Evolutionary conservation across 1,140 invertebrate species (phyloP), one percentile per base, ranked within the genome.

Genomic region (Drosophila tropicalis): DNA sequence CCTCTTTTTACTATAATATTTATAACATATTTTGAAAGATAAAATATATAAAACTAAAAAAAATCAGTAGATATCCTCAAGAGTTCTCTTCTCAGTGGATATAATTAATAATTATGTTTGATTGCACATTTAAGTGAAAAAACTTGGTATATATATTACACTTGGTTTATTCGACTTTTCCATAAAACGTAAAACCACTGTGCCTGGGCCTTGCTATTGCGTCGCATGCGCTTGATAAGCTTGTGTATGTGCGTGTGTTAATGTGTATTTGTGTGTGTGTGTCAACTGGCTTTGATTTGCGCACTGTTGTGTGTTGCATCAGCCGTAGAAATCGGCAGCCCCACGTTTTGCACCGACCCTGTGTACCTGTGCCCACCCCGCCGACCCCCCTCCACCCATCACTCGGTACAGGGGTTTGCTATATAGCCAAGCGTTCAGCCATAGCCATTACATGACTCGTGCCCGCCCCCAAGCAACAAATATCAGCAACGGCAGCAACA

Each of bases 201-300:
- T 86, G 62, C 76, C 47, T 13, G 25, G 65, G 57, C 47, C 62
- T 63, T 70, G 76, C 67, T 86, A 79, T 86, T 86, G 83, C 83
- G 83, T 86, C 77, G 77, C 74, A 77, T 86, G 83, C 76, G 83
- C 76, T 77, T 87, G 83, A 86, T 87, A 87, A 86, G 72, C 76
- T 25, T 62, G 62, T 70, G 56, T 76, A 69, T 39, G 71, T 75
- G 51, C 71, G 69, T 71, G 65, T 41, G 39, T 13, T 13, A 15
- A 5, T 19, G 44, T 10, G 44, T 19, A 17, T 84, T 57, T 36
- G 72, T 76, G 65, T 72, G 73, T 81, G 65, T 86, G 82, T 86
- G 78, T 87, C 83, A 86, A 86, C 83, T 86, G 83, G 79, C 83
- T 86, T 83, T 86, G 83, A 87, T 86, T 86, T 76, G 67, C 75